These are phyloP conservation scores for Mesitornis unicolor DNA, from an alignment of 2,113 vertebrate species.

Conservation along the genomic window DNA sequence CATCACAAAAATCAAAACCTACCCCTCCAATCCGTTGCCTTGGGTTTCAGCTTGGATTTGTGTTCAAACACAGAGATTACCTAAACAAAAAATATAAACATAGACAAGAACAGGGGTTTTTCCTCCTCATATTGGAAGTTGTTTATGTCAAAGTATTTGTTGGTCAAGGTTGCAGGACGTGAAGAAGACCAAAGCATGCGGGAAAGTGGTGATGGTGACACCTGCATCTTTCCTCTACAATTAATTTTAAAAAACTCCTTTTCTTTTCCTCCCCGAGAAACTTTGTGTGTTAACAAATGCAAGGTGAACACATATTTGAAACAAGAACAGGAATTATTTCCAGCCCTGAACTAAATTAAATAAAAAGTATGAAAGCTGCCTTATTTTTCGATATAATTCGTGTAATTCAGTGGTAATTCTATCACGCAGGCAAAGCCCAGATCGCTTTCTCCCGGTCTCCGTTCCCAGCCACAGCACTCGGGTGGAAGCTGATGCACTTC, in stretches of 20 bases:
- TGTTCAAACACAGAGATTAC: not conserved
- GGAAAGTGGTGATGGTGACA: not conserved
- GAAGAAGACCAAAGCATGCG: not conserved
- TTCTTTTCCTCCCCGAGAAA: not conserved
- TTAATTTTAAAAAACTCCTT: not conserved
- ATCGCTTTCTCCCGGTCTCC: not conserved
- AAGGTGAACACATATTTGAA: not conserved
- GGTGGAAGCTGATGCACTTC: not conserved
- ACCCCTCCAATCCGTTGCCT: too few species aligned
- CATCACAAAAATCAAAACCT: not conserved
- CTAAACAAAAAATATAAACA: not conserved
- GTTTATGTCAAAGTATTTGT: too few species aligned
- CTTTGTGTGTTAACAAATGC: not conserved
- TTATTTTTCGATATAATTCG: not conserved
- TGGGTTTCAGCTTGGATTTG: not conserved
- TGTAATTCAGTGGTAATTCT: not conserved
- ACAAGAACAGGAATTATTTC: not conserved
- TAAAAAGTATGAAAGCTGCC: not conserved
- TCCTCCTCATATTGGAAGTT: not conserved
- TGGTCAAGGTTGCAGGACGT: not conserved
- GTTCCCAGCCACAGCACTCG: not conserved
- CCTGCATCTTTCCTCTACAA: rapidly evolving
- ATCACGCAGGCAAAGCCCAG: not conserved
- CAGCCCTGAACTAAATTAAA: not conserved
- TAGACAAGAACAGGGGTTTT: not conserved